Percentiles rank a stretch among this genome's conserved stretches.
These are phyloP conservation scores for Tamandua tetradactyla DNA, from an alignment of 2,797 vertebrate genomes.

Conservation along the genomic window DNA sequence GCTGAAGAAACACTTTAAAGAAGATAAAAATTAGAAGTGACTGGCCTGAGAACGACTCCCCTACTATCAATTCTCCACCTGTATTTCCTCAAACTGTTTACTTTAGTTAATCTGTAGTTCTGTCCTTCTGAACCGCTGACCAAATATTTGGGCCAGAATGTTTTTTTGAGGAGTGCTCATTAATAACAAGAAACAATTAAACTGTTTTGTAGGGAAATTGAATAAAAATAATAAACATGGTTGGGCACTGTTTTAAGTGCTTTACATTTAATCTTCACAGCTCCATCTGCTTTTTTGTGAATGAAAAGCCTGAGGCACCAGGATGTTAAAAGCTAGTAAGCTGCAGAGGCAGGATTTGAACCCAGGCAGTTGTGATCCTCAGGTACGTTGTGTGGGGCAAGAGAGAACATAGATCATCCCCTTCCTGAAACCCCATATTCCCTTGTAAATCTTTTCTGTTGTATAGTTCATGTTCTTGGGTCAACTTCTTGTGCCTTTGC, in stretches of 20 bases:
- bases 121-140: neutral
- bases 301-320: neutral
- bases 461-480: neutral
- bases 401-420: neutral
- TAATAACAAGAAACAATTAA: neutral
- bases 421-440: neutral
- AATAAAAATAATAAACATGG: neutral
- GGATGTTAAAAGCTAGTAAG: neutral
- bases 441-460: neutral
- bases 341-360: neutral
- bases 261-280: neutral
- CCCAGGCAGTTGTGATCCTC: neutral
- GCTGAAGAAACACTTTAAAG: neutral
- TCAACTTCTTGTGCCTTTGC: neutral
- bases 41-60: neutral
- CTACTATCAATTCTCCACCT: neutral
- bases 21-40: neutral
- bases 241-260: neutral
- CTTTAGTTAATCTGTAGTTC: neutral
- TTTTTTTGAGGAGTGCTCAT: neutral
- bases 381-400: neutral
- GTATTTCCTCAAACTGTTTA: neutral
- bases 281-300: neutral
- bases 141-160: neutral
- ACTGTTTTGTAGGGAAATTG: conserved; percentile 10